Percentiles rank a stretch among this genome's conserved stretches.
Evolutionary conservation across 2,888 invertebrate genomes (phyloP).

Genomic region (Caenorhabditis sp.): DNA sequence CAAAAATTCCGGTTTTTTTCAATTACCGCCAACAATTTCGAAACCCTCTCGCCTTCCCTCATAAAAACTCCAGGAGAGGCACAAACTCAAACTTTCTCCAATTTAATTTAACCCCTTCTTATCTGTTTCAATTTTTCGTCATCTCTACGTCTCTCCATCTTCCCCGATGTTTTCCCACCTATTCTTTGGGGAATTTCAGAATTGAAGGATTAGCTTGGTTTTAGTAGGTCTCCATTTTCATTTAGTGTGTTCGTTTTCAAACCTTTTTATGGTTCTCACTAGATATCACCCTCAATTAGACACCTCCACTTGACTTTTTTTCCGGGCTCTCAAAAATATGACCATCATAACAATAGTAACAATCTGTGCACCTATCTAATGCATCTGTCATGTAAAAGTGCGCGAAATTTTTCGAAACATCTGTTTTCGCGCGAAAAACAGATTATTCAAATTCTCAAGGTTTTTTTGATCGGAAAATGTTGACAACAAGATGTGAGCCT

Average conservation of each 20-base stretch:
- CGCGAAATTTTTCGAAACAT: no score
- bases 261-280: neutral
- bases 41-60: no score
- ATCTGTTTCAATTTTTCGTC: neutral
- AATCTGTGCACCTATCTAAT: no score
- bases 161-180: conserved; percentile 3
- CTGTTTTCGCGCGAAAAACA: no score
- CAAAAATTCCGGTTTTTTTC: no score
- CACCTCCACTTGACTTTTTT: conserved; percentile 4
- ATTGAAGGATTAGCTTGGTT: neutral
- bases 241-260: neutral
- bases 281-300: neutral
- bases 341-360: neutral
- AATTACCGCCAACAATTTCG: no score
- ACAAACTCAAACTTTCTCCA: neutral
- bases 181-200: neutral
- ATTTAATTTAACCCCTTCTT: neutral
- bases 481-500: no score
- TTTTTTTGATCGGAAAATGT: no score
- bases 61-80: no score
- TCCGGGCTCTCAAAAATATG: neutral
- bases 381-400: no score
- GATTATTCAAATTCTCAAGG: no score
- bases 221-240: neutral
- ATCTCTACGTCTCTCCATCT: conserved; percentile 7